Evolutionary conservation across 2,888 invertebrate species (phyloP).

Genomic region (Drosophila pseudotalamancana): DNA sequence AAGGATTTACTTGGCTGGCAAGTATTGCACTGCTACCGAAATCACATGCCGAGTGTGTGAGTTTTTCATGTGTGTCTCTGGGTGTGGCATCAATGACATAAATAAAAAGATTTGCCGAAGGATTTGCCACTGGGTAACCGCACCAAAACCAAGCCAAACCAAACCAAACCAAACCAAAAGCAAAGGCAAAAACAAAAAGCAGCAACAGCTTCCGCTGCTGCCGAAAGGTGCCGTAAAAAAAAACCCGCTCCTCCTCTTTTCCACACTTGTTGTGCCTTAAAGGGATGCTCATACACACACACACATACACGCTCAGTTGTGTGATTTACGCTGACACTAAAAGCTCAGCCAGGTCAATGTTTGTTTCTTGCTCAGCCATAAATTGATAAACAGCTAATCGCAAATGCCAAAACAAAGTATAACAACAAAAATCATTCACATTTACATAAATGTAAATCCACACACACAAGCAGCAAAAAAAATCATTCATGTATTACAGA

Average conservation of each 20-base stretch:
- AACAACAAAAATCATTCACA: not conserved
- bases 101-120: slow-evolving; percentile 81
- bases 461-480: slow-evolving; percentile 1
- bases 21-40: slow-evolving; percentile 59
- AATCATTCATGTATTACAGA: slow-evolving; percentile 36
- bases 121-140: slow-evolving; percentile 78
- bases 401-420: slow-evolving; percentile 26
- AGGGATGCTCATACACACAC: slow-evolving; percentile 19
- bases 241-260: not conserved
- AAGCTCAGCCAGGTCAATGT: slow-evolving; percentile 56
- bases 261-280: slow-evolving; percentile 22
- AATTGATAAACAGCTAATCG: slow-evolving; percentile 69
- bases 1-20: slow-evolving; percentile 73
- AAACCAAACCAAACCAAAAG: slow-evolving; percentile 5
- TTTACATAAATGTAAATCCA: no score
- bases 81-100: slow-evolving; percentile 76
- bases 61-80: slow-evolving; percentile 20
- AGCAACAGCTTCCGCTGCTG: slow-evolving; percentile 45
- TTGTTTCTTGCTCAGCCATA: slow-evolving; percentile 45
- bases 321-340: slow-evolving; percentile 64
- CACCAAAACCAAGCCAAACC: slow-evolving; percentile 24
- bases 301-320: slow-evolving; percentile 5
- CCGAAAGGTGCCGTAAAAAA: slow-evolving; percentile 67
- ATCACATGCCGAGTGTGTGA: slow-evolving; percentile 33
- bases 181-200: slow-evolving; percentile 13